Base-by-base conservation (phyloP, 2,797 vertebrate genomes). In the Okamejei kenojei region DNA sequence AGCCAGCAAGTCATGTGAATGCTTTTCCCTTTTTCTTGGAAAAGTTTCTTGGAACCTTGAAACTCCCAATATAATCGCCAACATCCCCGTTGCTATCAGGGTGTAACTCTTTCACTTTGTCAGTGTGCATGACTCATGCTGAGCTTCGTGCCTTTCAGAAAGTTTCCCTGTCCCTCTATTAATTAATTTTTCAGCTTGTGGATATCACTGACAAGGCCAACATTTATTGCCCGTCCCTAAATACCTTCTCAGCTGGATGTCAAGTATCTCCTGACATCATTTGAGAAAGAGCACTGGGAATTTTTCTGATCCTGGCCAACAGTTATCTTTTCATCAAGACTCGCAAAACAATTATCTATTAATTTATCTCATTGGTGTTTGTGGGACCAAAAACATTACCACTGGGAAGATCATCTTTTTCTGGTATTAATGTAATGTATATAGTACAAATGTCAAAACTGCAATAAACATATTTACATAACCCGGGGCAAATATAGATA, bases 381-480 rank as follows among this genome's bases (percentile, higher is more conserved):
- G n/a, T 32, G n/a, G 15, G 76, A 17, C 29, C n/a, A 80, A 80
- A 45, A 26, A 45, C 32, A 82, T 82, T 82, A 82, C 19, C 54
- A 54, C 7, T 58, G 1, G 21, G 80, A 82, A 82, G 38, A 82
- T 45, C 45, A 26, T 8, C 26, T 13, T 58, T 26, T 26, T 54
- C 80, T 82, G 38, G 45, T 58, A 58, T 82, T 82, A 82, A 65
- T 90, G 65, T 32, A 63, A 90, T 61, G 1, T 65, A 90, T 6
- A 65, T 68, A 68, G n/a, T 32, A 35, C 61, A 90, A 21, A 35
- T 90, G 21, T 32, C 80, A 82, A 90, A 68, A 90, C 61, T 68
- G 65, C 13, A 90, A n/a, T 68, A 68, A 90, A n/a, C n/a, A 90
- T 90, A 35, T 68, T 68, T 21, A 68, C n/a, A 17, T 90, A 90